Base-by-base conservation (phyloP, 1,140 invertebrate genomes). In the Ceratosolen solmsi region DNA sequence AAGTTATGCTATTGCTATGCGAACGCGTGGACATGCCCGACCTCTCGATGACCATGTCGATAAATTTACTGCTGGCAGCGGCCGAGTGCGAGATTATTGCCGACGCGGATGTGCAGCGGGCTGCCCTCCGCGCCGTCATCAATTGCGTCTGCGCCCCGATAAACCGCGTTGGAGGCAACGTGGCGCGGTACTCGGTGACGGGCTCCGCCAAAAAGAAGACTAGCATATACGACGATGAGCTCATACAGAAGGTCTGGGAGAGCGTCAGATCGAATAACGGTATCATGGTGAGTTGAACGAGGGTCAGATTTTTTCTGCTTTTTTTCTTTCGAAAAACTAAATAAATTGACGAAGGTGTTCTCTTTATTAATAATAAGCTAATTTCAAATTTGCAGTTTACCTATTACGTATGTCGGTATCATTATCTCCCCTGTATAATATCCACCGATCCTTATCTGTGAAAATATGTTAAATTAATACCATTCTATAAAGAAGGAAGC, bases 61-160 rank as follows among this genome's bases (percentile, higher is more conserved):
- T 95, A 73, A 95, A 95, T 87, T 94, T 98, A 63, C 93, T 97
- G 68, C 89, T 97, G 87, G 96, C 96, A 7, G 95, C 97, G 15
- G 96, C 97, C 8, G 97, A 98, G 88, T 97, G 97, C 5, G 97
- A 98, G 89, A 96, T 98, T 41, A 94, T 97, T 0, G 93, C 94
- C 4, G 97, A 98, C 88, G 93, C 97, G 0, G 98, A 99, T 87
- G 97, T 99, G 0, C 96, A 98, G 88, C 96, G 96, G 87, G 95
- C 97, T 0, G 97, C 98, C 0, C 91, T 99, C 0, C 94, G 95
- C 84, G 95, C 98, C 15, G 93, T 99, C 38, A 96, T 97, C 65
- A 98, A 98, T 89, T 98, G 97, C 91, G 96, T 98, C 5, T 99
- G 97, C 92, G 96, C 96, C 20, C 97, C 98, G 0, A 94, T 97